These are phyloP conservation scores for Dicrurus megarhynchus DNA, from an alignment of 2,113 vertebrate genomes.

Conservation along the genomic window DNA sequence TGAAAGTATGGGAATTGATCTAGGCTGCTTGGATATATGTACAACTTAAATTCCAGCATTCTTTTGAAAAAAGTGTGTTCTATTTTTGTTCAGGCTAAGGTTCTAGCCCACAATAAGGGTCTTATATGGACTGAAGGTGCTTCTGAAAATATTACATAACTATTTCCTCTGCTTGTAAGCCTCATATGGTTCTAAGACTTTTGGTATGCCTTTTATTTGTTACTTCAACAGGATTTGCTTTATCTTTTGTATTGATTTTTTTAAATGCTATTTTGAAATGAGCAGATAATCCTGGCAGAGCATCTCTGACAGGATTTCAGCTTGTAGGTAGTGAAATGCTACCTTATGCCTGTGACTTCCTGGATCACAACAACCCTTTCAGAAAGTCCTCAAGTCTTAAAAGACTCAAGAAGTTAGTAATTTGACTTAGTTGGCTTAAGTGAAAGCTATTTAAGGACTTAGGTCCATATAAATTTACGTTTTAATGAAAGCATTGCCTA, in stretches of 20 bases:
- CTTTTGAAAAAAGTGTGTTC: neutral
- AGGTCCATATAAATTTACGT: neutral
- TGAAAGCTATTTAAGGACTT: neutral
- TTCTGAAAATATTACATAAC: neutral
- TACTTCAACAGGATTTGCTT: neutral
- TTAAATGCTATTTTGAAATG: neutral
- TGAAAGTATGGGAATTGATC: neutral
- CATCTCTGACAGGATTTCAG: neutral
- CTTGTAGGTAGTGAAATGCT: neutral
- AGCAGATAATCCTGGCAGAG: neutral
- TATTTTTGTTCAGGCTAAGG: neutral
- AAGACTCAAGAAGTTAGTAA: neutral
- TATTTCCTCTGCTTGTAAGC: neutral
- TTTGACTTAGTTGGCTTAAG: neutral
- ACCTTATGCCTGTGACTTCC: neutral
- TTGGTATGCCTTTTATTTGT: neutral
- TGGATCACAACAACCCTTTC: neutral
- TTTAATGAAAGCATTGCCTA: neutral
- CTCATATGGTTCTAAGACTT: neutral
- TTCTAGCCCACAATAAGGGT: rapidly evolving
- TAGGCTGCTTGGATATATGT: neutral
- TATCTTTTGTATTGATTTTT: neutral
- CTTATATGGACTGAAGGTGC: neutral
- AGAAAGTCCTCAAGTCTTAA: neutral
- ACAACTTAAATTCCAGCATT: neutral